Percentiles rank a stretch among this genome's conserved stretches.
Evolutionary conservation across 2,888 invertebrate species (phyloP).

Genomic region (Prostheceraeus crozeri): DNA sequence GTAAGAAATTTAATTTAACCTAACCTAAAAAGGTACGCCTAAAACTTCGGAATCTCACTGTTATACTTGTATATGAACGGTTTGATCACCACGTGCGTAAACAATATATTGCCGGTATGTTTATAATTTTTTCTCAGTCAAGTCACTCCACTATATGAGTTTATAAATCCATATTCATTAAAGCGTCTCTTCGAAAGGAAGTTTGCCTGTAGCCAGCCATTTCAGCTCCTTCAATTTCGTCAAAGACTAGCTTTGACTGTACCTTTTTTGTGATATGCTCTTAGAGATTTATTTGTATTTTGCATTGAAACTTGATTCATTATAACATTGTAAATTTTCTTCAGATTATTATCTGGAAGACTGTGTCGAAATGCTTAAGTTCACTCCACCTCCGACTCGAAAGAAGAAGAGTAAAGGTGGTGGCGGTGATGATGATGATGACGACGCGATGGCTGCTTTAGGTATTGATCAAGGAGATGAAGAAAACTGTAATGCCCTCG

Average conservation of each 20-base stretch:
- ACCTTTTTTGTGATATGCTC: neutral
- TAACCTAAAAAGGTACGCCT: no score
- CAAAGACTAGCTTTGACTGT: neutral
- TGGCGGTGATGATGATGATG: constrained; percentile 62
- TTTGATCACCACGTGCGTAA: no score
- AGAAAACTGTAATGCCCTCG: constrained; percentile 64
- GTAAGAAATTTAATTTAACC: no score
- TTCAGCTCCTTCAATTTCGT: neutral
- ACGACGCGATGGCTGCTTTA: constrained; percentile 42
- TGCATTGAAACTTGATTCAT: constrained; percentile 21
- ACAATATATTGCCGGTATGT: no score
- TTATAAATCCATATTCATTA: no score
- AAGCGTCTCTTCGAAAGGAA: no score
- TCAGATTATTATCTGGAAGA: constrained; percentile 85
- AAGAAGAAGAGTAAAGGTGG: constrained; percentile 62
- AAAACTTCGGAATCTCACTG: no score
- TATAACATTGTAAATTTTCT: constrained; percentile 27
- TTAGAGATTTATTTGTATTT: neutral
- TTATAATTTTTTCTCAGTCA: no score
- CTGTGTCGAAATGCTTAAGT: constrained; percentile 75
- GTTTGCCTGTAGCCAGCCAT: no score
- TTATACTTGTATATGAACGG: no score
- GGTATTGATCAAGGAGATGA: no score
- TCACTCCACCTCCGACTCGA: constrained; percentile 62
- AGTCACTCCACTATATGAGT: no score